Conservation (phyloP, 1,140 invertebrate genomes). For the Cataglyphis hispanica region DNA sequence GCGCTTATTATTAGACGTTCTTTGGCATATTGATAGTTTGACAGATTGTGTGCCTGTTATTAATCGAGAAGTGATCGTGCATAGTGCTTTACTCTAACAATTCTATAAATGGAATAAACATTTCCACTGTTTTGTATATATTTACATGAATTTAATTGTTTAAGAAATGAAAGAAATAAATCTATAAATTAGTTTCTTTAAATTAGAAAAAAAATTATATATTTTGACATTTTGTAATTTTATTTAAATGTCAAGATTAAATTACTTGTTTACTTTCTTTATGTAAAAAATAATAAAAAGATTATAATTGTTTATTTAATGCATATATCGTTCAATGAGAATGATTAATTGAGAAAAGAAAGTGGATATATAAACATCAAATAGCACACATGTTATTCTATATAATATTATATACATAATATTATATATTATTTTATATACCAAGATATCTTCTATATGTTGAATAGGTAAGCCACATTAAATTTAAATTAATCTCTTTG, state of each 20-base stretch:
- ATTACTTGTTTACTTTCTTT: neutral
- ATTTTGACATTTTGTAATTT: neutral
- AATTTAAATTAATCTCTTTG: neutral
- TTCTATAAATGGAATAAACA: neutral
- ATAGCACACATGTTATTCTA: neutral
- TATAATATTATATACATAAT: constrained; percentile 30
- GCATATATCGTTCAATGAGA: neutral
- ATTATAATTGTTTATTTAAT: neutral
- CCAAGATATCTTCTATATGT: neutral
- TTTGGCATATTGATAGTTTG: neutral
- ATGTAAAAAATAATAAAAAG: neutral
- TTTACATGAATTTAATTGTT: neutral
- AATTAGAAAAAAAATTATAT: neutral
- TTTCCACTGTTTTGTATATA: neutral
- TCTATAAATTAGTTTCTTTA: neutral
- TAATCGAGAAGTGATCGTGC: neutral
- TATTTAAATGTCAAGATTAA: neutral
- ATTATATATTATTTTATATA: no score
- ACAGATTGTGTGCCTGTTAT: constrained; percentile 22
- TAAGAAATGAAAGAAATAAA: neutral
- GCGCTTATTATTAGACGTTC: neutral
- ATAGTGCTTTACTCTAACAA: neutral
- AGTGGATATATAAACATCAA: neutral
- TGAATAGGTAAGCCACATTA: neutral
- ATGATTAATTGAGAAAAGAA: neutral